A percentile compares a stretch with the other conserved stretches of the same genome.
phyloP scores from a whole-genome alignment of 2,888 invertebrate species.

The Stenurella melanura region DNA sequence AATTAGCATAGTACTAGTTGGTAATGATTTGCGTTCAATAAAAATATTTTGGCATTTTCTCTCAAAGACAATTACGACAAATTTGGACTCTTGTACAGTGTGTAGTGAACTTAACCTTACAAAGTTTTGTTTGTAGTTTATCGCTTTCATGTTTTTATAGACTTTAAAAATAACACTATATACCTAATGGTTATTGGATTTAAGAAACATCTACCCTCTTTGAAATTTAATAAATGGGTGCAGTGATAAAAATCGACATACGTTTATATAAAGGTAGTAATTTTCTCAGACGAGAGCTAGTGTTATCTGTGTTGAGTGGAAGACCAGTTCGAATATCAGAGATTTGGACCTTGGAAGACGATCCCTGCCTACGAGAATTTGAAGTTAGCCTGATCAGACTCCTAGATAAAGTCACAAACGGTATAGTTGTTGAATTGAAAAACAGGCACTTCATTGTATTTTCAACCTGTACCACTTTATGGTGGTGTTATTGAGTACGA shows the following conservation, averaged over 20 bases:
- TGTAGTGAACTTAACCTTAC: not conserved
- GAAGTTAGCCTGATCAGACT: conserved; percentile 93
- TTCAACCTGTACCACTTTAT: conserved; percentile 91
- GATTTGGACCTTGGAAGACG: conserved; percentile 87
- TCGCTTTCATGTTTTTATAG: too few relatives aligned
- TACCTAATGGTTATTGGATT: too few relatives aligned
- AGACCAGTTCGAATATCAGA: conserved; percentile 90
- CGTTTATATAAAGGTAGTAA: conserved; percentile 89
- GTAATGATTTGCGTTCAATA: too few relatives aligned
- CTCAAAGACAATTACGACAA: too few relatives aligned
- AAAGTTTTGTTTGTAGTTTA: not conserved
- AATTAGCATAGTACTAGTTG: too few relatives aligned
- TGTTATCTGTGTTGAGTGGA: conserved; percentile 92
- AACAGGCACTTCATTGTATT: conserved; percentile 92
- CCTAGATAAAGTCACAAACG: conserved; percentile 96
- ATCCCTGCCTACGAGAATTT: conserved; percentile 91
- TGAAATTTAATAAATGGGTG: conserved; percentile 17
- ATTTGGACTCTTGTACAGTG: too few relatives aligned
- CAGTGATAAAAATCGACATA: conserved; percentile 72
- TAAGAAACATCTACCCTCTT: too few relatives aligned
- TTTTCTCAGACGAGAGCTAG: conserved; percentile 90
- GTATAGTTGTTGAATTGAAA: conserved; percentile 92
- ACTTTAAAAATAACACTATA: too few relatives aligned
- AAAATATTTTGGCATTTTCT: too few relatives aligned
- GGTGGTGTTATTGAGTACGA: conserved; percentile 93